Conservation (phyloP, 2,888 invertebrate genomes). For the Lasioglossum calceatum region DNA sequence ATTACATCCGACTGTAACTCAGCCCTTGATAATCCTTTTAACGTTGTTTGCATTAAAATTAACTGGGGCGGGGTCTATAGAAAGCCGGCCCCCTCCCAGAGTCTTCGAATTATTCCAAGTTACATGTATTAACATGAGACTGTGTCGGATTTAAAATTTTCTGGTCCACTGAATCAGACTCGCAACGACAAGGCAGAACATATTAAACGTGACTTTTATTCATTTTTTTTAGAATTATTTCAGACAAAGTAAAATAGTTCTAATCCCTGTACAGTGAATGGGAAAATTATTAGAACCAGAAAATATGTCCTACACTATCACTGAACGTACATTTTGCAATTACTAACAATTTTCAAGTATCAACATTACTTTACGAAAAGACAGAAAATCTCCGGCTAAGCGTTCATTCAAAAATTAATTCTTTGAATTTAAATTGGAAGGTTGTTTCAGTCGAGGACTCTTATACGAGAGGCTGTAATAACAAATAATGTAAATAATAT, state of each 20-base stretch:
- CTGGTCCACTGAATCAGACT: background rate
- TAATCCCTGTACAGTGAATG: background rate
- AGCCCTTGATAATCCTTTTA: conserved; percentile 26
- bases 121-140: background rate
- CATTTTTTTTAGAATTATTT: background rate
- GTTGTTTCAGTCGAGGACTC: background rate
- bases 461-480: background rate
- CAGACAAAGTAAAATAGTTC: no score
- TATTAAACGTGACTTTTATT: background rate
- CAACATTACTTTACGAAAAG: background rate
- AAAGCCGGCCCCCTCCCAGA: background rate
- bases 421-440: background rate
- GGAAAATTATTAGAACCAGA: background rate
- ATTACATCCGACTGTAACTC: conserved; percentile 15
- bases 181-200: background rate
- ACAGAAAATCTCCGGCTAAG: background rate
- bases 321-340: background rate
- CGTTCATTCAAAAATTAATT: background rate
- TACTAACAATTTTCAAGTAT: background rate
- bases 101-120: background rate
- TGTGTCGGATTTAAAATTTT: background rate
- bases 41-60: conserved; percentile 13
- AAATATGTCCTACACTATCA: background rate
- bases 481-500: background rate
- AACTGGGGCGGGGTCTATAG: background rate